phyloP scores from a whole-genome alignment of 2,797 vertebrate species.

The Poeciliopsis presidionis region DNA sequence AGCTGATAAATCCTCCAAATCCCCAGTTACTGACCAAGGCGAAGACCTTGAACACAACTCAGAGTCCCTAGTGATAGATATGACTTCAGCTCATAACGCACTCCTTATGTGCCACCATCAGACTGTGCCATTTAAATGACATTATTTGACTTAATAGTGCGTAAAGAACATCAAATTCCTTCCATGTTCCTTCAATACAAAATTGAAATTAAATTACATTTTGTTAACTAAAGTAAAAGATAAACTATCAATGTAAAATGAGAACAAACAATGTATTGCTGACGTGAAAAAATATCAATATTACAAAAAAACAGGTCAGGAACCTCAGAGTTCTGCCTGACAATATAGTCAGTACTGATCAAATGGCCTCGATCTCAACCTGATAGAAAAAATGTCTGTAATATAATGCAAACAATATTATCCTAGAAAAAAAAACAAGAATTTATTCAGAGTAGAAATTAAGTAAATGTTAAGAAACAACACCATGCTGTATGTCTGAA shows the following conservation, averaged over 20 bases:
- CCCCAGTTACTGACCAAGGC: slow-evolving; percentile 12
- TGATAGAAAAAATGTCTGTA: not conserved
- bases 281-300: not conserved
- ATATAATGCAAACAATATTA: not conserved
- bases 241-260: not conserved
- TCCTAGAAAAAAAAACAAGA: not conserved
- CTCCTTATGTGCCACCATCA: not conserved
- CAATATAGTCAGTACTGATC: not conserved
- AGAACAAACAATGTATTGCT: not conserved
- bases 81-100: not conserved
- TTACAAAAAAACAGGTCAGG: not conserved
- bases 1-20: slow-evolving; percentile 14
- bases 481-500: not conserved
- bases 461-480: not conserved
- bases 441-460: not conserved
- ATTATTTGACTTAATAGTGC: slow-evolving; percentile 2
- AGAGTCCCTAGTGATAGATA: not conserved
- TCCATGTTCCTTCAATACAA: not conserved
- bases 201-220: not conserved
- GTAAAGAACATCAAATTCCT: not conserved
- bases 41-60: slow-evolving; percentile 5
- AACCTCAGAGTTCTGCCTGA: not conserved
- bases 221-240: not conserved
- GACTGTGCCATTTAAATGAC: not conserved
- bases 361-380: not conserved